These are phyloP conservation scores for Neodiprion fabricii DNA, from an alignment of 1,140 invertebrate species.

Conservation along the genomic window DNA sequence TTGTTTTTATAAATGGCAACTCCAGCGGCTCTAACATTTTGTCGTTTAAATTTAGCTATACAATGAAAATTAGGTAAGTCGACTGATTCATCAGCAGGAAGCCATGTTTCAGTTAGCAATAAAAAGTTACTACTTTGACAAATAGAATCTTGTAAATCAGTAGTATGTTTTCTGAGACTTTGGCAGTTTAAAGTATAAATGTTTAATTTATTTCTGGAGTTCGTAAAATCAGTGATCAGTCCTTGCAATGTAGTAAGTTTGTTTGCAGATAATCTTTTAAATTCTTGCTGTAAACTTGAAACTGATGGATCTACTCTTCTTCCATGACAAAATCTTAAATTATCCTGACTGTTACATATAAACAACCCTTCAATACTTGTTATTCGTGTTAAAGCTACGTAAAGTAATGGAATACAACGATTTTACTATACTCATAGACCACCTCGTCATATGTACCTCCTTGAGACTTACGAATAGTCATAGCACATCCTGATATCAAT, in stretches of 20 bases:
- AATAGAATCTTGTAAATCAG: too few relatives aligned
- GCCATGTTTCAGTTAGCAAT: too few relatives aligned
- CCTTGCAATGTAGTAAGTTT: too few relatives aligned
- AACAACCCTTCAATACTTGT: neutral
- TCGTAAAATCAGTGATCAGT: too few relatives aligned
- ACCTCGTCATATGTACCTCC: slow-evolving; percentile 31
- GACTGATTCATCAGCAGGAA: too few relatives aligned
- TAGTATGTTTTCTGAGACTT: too few relatives aligned
- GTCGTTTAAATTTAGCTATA: slow-evolving; percentile 15
- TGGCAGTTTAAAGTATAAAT: too few relatives aligned
- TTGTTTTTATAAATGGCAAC: slow-evolving; percentile 16
- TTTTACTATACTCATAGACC: slow-evolving; percentile 23
- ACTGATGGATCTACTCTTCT: too few relatives aligned
- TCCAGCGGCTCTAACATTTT: slow-evolving; percentile 11
- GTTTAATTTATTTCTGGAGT: too few relatives aligned
- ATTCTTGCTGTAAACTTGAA: too few relatives aligned
- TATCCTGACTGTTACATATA: neutral
- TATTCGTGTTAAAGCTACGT: neutral
- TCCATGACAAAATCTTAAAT: neutral
- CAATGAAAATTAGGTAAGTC: slow-evolving; percentile 13
- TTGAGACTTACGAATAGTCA: slow-evolving; percentile 34
- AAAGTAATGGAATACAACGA: neutral
- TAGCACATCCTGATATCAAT: slow-evolving; percentile 11
- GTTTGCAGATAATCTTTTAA: too few relatives aligned
- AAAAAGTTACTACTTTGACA: too few relatives aligned